Base-by-base conservation (phyloP, 1,140 invertebrate species). In the Scaptodrosophila lebanonensis region DNA sequence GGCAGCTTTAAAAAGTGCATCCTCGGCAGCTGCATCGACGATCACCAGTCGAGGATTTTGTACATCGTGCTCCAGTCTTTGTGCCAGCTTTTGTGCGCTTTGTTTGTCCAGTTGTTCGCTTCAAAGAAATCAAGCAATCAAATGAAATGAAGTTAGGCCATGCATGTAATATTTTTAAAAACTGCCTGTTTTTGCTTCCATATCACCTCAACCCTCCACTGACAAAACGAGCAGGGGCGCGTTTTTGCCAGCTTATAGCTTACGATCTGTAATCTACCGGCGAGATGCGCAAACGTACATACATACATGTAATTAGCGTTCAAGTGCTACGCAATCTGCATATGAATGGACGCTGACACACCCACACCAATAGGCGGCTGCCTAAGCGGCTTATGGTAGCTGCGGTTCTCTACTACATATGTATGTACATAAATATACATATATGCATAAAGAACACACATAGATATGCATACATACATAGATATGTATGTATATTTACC, bases 61-160 rank as follows among this genome's bases (percentile, higher is more conserved):
- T 17, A 77, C 59, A 62, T 85, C 73, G n/a, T 56, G 63, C 52
- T 86, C 82, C 43, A 86, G 62, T 63, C 68, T 68, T 39, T 86
- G 72, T 16, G 86, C 79, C 7, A 86, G 61, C 27, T 82, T 84
- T 18, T 73, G 42, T 12, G 84, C 84, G 35, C 77, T 79, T 54
- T 72, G 72, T 35, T 84, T 84, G 51, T 86, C 83, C 45, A 85
- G 66, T 52, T 86, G 84, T 20, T 86, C 84, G 42, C 84, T 86
- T 53, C 6, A 29, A 22, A 12, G 16, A 18, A 17, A 36, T 15
- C 17, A 25, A 17, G 49, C 11, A 15, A 20, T 29, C 4, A 43
- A 15, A 15, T 29, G 15, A 44, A 20, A 44, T 30, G n/a, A n/a
- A n/a, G n/a, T n/a, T n/a, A n/a, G n/a, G n/a, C n/a, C n/a, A n/a